phyloP scores from a whole-genome alignment of 2,113 vertebrate species.

The Sphyrna mokarran region DNA sequence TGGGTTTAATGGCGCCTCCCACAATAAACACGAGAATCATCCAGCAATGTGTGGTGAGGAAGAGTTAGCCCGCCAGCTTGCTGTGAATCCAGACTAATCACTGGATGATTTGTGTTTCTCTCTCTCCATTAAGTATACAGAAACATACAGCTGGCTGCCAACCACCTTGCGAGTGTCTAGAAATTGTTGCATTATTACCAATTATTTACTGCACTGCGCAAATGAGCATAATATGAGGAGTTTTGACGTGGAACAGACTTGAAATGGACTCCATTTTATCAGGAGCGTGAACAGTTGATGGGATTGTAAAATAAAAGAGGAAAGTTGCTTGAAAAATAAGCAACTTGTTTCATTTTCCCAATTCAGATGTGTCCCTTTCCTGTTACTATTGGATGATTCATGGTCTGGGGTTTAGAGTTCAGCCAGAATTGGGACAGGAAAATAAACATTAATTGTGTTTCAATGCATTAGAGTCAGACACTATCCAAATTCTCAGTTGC shows the following conservation, averaged over 20 bases:
- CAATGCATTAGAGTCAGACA: no score
- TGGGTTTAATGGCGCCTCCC: background rate
- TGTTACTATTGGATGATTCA: background rate
- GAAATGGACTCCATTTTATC: background rate
- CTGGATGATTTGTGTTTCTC: background rate
- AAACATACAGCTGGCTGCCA: background rate
- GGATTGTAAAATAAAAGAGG: background rate
- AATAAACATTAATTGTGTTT: background rate
- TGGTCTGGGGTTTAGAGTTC: background rate
- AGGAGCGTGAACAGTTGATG: background rate
- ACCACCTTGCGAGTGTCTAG: background rate
- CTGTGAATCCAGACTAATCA: background rate
- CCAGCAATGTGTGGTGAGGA: background rate
- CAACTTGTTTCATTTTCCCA: background rate
- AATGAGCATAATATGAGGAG: background rate
- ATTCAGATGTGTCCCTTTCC: background rate
- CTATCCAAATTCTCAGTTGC: background rate
- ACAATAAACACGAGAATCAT: background rate
- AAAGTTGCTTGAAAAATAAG: background rate
- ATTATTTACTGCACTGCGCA: background rate
- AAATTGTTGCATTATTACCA: background rate
- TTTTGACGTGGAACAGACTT: background rate
- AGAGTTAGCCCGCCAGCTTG: background rate
- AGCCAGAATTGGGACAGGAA: background rate
- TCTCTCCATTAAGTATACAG: background rate